Base-by-base conservation (phyloP, 2,113 vertebrate species). In the Lagenorhynchus albirostris region DNA sequence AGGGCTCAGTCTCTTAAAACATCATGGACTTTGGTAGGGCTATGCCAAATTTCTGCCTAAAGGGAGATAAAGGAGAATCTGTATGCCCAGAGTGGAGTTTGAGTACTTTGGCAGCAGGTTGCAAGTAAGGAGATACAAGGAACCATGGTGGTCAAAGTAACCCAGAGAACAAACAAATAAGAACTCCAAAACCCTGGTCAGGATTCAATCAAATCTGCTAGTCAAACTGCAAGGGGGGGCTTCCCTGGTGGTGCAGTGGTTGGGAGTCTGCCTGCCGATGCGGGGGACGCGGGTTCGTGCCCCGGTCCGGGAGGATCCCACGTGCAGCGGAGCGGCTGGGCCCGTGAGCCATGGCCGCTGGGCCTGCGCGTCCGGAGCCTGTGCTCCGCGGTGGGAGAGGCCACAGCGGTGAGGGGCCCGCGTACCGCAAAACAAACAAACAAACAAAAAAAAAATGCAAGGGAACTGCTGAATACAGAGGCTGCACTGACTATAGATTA, bases 21-120 rank as follows among this genome's bases (percentile, higher is more conserved):
- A 89, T 71, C 60, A 68, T 44, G 73, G 50, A 73, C 20, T 53
- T 53, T 55, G 36, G 41, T 29, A 95, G 26, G 26, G 5, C 17
- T 63, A 76, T 50, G 23, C 10, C 38, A 89, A 89, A 47, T 87
- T 47, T 91, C 90, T 97, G 41, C 65, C 76, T 92, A 91, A 89
- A 77, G 50, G n/a, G 8, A 55, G 25, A 89, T 88, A 89, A 93
- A 82, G 1, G 23, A 3, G 26, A 41, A 87, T 87, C 25, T 81
- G 18, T 73, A 55, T 55, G 13, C 47, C 21, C 15, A 63, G 29
- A 90, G 55, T 90, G 33, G 36, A 53, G 55, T 38, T 65, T 93
- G 70, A 82, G 65, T 80, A 6, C 36, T 96, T 88, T 94, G n/a
- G 18, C 65, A 97, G 41, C 47, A 62, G 29, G 6, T 2, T 76